Evolutionary conservation across 1,140 invertebrate species (phyloP), one percentile per base, ranked within the genome.

Genomic region (Neotoxoptera formosana): DNA sequence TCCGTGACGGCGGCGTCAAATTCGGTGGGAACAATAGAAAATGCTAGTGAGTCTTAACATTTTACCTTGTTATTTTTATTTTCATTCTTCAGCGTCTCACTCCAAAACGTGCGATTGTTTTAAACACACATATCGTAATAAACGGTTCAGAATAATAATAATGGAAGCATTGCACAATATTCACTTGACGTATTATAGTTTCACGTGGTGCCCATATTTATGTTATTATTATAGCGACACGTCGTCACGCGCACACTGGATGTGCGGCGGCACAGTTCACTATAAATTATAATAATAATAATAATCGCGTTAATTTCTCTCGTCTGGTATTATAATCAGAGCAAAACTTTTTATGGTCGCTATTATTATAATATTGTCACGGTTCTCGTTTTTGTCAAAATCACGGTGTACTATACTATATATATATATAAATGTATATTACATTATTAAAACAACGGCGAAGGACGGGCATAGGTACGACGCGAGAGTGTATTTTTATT

Each of bases 1-100:
- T 94, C 91, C 86, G 94, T 95, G 84, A 90, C 94, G 45, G 45
- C 94, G 2, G 34, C 93, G 20, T 92, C 93, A 95, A 94, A 96
- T 84, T 95, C 94, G 95, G 95, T 95, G 96, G 95, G 95, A 96
- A 23, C 96, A 98, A 2, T 94, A 48, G 97, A 98, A 95, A 98
- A 98, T 95, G 98, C 98, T 95, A 98, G 98, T 98, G 96, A 98
- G 97, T 97, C 60, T 41, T 51, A n/a, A n/a, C 9, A 76, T 76
- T 67, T n/a, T n/a, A 67, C 30, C 7, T 6, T 67, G 30, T 67
- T 67, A 67, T 67, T 88, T 90, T 90, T 23, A 51, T 89, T 76
- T 47, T 91, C 9, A 51, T 83, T 93, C 30, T 83, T 45, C 23
- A 21, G 6, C 87, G 60, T 45, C 41, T 41, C 25, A 60, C 25